These are phyloP conservation scores for Myiotriccus ornatus DNA, from an alignment of 2,797 vertebrate genomes.

Conservation along the genomic window DNA sequence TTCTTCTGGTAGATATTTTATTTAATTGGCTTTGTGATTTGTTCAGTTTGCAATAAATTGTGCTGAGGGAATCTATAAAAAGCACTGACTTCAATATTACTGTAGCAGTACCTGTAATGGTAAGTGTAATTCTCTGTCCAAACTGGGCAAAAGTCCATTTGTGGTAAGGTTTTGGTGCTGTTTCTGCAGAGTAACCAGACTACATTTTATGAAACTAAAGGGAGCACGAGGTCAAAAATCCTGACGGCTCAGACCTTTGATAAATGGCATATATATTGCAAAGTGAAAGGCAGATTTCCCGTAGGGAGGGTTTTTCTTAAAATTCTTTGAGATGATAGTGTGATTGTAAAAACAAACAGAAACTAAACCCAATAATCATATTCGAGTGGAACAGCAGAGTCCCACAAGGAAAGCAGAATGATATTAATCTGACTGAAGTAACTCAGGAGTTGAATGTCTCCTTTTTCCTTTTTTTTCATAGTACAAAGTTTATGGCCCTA, in stretches of 20 bases:
- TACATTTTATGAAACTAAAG: neutral
- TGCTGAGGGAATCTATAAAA: neutral
- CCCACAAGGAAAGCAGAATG: neutral
- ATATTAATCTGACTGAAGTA: constrained; percentile 13
- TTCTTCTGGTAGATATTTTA: neutral
- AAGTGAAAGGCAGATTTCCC: constrained; percentile 54
- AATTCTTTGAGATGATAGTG: constrained; percentile 13
- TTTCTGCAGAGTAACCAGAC: neutral
- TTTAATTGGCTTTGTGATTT: neutral
- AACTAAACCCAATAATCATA: neutral
- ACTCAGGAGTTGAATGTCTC: neutral
- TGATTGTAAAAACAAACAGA: constrained; percentile 22
- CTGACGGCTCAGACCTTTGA: constrained; percentile 16
- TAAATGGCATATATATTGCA: constrained; percentile 36
- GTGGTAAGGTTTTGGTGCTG: neutral
- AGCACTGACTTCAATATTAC: neutral
- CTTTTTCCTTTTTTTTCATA: neutral
- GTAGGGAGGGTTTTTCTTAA: neutral
- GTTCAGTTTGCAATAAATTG: neutral
- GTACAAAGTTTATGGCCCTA: neutral
- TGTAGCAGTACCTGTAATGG: neutral
- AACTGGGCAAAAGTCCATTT: neutral
- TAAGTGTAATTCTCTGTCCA: neutral
- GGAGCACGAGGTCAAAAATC: constrained; percentile 20
- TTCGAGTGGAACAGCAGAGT: constrained; percentile 11